Percentiles rank a stretch among this genome's conserved stretches.
Evolutionary conservation across 2,888 invertebrate species (phyloP).

Genomic region (Lepas anatifera): DNA sequence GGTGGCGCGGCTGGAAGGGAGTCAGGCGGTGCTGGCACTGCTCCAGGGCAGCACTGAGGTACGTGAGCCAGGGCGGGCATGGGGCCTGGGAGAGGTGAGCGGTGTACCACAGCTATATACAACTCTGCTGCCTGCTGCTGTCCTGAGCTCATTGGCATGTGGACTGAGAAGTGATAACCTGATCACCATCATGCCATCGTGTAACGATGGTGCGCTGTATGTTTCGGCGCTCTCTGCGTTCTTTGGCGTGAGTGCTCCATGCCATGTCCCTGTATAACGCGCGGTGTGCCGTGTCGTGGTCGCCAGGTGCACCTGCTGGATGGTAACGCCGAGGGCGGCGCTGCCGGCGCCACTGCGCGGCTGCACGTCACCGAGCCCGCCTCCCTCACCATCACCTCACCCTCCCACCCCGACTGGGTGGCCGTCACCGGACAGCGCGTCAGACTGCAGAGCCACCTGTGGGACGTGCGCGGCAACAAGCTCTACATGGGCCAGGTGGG

Average conservation of each 20-base stretch:
- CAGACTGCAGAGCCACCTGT: conserved; percentile 6
- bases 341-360: not conserved
- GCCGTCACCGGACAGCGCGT: not conserved
- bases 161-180: too few species aligned
- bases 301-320: conserved; percentile 18
- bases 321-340: not conserved
- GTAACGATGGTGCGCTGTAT: too few species aligned
- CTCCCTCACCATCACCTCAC: not conserved
- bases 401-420: not conserved
- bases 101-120: too few species aligned
- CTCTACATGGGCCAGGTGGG: not conserved
- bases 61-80: not conserved
- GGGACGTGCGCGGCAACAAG: not conserved
- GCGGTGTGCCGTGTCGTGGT: too few species aligned
- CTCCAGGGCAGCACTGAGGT: not conserved
- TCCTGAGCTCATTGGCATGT: too few species aligned
- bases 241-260: too few species aligned
- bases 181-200: too few species aligned
- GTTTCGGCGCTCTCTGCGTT: too few species aligned
- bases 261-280: too few species aligned
- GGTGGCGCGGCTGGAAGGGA: not conserved
- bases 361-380: not conserved
- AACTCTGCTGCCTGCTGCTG: too few species aligned
- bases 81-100: too few species aligned
- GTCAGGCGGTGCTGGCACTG: not conserved